Base-by-base conservation (phyloP, 2,797 vertebrate genomes). In the Labroides dimidiatus region DNA sequence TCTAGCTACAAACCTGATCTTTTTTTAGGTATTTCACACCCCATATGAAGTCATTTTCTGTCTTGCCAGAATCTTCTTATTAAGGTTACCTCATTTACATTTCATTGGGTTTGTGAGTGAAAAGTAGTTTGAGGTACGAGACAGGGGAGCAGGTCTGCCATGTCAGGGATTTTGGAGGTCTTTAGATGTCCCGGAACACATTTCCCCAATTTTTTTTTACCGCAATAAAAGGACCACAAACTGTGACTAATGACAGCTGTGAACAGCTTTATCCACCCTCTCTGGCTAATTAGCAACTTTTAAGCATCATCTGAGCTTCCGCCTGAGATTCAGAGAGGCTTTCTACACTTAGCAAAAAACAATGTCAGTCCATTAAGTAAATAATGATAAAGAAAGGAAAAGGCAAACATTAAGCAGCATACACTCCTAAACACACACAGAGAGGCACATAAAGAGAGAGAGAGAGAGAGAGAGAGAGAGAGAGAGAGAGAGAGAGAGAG, bases 361-460 rank as follows among this genome's bases (percentile, higher is more conserved):
- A 76, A 33, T 48, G 59, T 43, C 47, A 78, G 62, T 77, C 51
- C 71, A 84, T 69, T 86, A 63, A 65, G 72, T 80, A 77, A 74
- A 81, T 78, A 81, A 81, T 71, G 71, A 80, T 54, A 80, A 71
- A n/a, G n/a, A n/a, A n/a, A n/a, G n/a, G n/a, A n/a, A 78, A 71
- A 84, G 36, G 43, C 59, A 81, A 81, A 81, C 75, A 77, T 62
- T 73, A 77, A 77, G 76, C 44, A 45, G 49, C 10, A 5, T 37
- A 57, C 45, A 66, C 30, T 33, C 30, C 8, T 33, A 33, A 33
- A 36, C 36, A 36, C 36, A 36, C 8, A 36, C 36, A 61, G 66
- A 58, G 42, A 61, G 75, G 64, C 21, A n/a, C n/a, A n/a, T n/a
- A n/a, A n/a, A n/a, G n/a, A n/a, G n/a, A n/a, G n/a, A n/a, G n/a